Conservation (phyloP, 2,113 vertebrate species). For the Galbula dea region DNA sequence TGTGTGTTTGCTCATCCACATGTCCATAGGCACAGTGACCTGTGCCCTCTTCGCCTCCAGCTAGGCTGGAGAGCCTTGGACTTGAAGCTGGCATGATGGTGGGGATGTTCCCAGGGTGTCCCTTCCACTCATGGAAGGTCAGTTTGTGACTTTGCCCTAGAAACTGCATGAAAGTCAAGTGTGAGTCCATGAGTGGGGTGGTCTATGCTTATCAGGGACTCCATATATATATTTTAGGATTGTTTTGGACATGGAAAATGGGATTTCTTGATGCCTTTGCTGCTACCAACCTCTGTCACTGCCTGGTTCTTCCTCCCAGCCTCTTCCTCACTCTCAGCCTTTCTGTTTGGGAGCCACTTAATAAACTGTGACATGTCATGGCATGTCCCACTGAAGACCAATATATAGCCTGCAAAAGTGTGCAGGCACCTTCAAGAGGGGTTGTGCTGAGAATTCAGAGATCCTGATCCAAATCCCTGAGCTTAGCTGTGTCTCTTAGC, state of each 20-base stretch:
- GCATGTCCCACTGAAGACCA: accelerated
- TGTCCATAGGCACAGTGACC: accelerated
- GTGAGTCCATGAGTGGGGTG: accelerated
- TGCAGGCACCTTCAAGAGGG: background rate
- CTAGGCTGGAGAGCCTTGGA: accelerated
- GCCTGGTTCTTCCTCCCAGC: background rate
- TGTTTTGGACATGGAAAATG: background rate
- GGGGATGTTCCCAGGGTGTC: accelerated
- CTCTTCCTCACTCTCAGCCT: background rate
- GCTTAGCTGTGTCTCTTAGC: background rate
- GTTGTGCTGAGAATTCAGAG: background rate
- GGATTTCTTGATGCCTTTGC: background rate
- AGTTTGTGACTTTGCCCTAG: accelerated
- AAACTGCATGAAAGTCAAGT: background rate
- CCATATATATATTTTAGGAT: background rate
- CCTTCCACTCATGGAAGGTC: no score
- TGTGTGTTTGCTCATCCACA: no score
- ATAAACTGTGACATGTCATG: accelerated
- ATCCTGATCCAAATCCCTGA: background rate
- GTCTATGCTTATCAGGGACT: accelerated
- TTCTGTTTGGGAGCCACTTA: no score
- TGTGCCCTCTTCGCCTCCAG: accelerated
- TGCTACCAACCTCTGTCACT: background rate
- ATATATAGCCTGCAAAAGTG: background rate
- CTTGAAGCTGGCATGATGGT: accelerated